Evolutionary conservation across 2,113 vertebrate genomes (phyloP).

Genomic region (Toxotes jaculatrix): DNA sequence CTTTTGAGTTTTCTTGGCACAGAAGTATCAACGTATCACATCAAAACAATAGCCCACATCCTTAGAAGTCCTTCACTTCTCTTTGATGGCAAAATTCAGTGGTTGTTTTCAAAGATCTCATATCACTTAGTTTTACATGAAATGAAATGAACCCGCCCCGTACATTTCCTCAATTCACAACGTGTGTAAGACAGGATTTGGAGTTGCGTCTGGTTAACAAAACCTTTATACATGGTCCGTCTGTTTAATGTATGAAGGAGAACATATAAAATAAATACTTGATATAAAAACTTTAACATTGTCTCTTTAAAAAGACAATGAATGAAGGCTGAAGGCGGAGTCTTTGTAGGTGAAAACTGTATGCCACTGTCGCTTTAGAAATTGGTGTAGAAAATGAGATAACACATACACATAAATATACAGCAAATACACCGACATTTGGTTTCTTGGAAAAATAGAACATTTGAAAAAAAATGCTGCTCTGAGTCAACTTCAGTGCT

Average conservation of each 20-base stretch:
- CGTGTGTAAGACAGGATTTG: not conserved
- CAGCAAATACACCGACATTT: not conserved
- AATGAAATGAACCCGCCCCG: not conserved
- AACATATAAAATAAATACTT: not conserved
- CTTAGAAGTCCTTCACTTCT: constrained; percentile 36
- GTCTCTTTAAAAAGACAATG: too few species aligned
- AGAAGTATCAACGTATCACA: constrained; percentile 47
- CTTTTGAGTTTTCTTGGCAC: constrained; percentile 68
- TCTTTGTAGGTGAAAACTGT: too few species aligned
- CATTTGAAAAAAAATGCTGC: not conserved
- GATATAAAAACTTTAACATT: not conserved
- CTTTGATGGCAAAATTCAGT: constrained; percentile 38
- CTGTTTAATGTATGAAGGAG: not conserved
- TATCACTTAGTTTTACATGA: constrained; percentile 17
- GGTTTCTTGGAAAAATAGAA: not conserved
- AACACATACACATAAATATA: not conserved
- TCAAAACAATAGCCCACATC: constrained; percentile 57
- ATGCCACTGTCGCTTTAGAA: too few species aligned
- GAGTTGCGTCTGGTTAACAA: not conserved
- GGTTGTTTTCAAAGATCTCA: constrained; percentile 60
- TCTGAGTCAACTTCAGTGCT: not conserved
- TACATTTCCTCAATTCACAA: not conserved
- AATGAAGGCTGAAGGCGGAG: too few species aligned
- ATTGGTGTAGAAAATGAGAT: not conserved
- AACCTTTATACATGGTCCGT: not conserved